phyloP scores from a whole-genome alignment of 1,140 invertebrate genomes.

The Sycobia sp. region DNA sequence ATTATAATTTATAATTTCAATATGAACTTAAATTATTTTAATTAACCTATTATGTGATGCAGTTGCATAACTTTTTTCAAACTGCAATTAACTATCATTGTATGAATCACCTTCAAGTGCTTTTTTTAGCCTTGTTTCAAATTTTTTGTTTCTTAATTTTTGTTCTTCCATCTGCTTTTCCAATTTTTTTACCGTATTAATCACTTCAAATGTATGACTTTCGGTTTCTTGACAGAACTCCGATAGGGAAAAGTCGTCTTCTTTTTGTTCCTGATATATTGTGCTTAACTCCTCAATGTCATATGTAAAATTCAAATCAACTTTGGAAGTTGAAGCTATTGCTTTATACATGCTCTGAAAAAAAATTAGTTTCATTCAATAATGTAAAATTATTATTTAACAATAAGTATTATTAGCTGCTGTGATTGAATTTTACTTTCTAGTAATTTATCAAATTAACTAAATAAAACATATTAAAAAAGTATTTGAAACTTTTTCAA shows the following conservation, averaged over 20 bases:
- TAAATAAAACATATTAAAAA: too few species aligned
- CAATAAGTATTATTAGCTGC: too few species aligned
- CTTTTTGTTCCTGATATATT: slow-evolving; percentile 14
- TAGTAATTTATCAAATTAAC: too few species aligned
- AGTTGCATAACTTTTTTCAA: too few species aligned
- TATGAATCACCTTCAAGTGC: slow-evolving; percentile 42
- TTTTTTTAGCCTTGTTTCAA: slow-evolving; percentile 45
- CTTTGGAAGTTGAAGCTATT: slow-evolving; percentile 11
- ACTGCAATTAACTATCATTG: too few species aligned
- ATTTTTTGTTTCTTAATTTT: slow-evolving; percentile 35
- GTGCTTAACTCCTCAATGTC: slow-evolving; percentile 34
- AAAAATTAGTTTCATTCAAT: too few species aligned
- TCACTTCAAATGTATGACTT: slow-evolving; percentile 37
- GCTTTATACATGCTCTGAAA: not conserved
- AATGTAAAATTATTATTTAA: too few species aligned
- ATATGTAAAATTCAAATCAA: slow-evolving; percentile 29
- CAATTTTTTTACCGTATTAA: slow-evolving; percentile 37
- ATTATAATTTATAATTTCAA: too few species aligned
- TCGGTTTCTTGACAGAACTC: slow-evolving; percentile 39
- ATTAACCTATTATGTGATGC: too few species aligned
- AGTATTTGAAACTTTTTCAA: too few species aligned
- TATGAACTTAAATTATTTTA: too few species aligned
- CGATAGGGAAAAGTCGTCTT: slow-evolving; percentile 27
- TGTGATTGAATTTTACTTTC: too few species aligned
- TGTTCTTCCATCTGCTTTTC: slow-evolving; percentile 46